Conservation (phyloP, 2,113 vertebrate species). For the Apodemus sylvaticus region DNA sequence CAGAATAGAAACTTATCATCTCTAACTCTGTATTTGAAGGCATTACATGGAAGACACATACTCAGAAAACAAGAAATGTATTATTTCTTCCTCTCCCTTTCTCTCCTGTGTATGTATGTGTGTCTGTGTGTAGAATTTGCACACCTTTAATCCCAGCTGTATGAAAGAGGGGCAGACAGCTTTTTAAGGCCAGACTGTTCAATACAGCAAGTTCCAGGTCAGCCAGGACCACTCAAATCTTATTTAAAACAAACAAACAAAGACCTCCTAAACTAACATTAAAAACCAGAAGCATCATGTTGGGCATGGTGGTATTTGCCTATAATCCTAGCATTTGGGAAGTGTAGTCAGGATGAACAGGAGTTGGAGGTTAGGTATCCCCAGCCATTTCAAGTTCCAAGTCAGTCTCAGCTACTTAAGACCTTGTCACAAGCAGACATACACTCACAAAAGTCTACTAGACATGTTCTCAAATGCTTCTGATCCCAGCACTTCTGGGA, state of each 20-base stretch:
- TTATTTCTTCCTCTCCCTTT: neutral
- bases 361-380: neutral
- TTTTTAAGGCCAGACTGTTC: neutral
- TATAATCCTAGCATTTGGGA: neutral
- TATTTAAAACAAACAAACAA: neutral
- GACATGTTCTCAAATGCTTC: neutral
- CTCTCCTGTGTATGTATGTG: neutral
- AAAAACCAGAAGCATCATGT: neutral
- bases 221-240: neutral
- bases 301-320: neutral
- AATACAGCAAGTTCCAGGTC: neutral
- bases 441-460: neutral
- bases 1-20: slow-evolving; percentile 29
- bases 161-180: neutral
- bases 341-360: neutral
- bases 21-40: neutral
- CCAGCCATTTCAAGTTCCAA: neutral
- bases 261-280: neutral
- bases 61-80: slow-evolving; percentile 32
- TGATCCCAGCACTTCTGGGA: neutral
- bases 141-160: neutral
- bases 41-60: slow-evolving; percentile 2
- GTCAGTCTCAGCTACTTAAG: neutral
- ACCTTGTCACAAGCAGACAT: neutral
- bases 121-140: neutral